Conservation (phyloP, 2,113 vertebrate genomes). For the Hippotragus niger region DNA sequence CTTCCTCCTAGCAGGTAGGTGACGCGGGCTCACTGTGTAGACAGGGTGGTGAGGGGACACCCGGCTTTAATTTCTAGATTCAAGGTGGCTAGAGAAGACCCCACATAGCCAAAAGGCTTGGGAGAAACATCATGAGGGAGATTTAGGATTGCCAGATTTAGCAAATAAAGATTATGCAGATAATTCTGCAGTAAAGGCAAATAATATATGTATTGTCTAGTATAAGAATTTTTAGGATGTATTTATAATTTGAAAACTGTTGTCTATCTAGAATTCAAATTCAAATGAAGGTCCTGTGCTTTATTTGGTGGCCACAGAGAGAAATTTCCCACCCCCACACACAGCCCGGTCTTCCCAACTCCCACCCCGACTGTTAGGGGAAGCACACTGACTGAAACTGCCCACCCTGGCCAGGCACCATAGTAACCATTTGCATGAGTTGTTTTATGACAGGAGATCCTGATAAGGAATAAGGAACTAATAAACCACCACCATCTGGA, state of each 20-base stretch:
- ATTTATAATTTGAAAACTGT: background rate
- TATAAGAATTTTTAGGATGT: background rate
- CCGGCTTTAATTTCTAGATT: no score
- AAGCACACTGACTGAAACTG: no score
- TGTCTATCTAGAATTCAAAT: background rate
- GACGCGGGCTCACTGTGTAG: rapidly evolving
- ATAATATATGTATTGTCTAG: no score
- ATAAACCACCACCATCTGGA: no score
- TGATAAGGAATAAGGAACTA: no score
- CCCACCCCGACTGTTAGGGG: no score
- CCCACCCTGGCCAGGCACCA: no score
- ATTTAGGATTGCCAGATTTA: no score
- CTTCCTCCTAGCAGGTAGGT: no score
- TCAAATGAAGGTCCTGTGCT: background rate
- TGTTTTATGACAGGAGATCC: no score
- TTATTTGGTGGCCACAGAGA: background rate
- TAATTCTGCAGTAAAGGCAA: background rate
- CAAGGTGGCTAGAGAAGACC: background rate
- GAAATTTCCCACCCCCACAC: background rate
- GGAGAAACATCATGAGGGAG: background rate
- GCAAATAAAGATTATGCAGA: background rate
- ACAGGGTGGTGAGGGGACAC: background rate
- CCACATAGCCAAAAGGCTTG: no score
- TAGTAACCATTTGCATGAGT: no score
- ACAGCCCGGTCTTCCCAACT: background rate